Conservation (phyloP, 2,888 invertebrate genomes). For the Drosophila pullipes region DNA sequence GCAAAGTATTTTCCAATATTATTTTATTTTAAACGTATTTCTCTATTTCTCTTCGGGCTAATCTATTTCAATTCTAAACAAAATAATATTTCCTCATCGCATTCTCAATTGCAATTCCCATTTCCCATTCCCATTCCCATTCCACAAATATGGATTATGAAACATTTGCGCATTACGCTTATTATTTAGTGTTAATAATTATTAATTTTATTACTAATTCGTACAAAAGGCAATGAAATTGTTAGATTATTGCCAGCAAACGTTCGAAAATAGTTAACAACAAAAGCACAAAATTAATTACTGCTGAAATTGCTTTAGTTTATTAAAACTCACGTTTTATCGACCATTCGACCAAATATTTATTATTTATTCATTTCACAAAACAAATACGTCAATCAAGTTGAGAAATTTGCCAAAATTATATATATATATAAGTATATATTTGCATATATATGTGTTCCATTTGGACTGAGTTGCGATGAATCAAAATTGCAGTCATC, state of each 20-base stretch:
- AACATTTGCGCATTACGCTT: conserved; percentile 46
- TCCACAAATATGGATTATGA: conserved; percentile 27
- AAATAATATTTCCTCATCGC: conserved; percentile 14
- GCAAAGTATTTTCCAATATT: conserved; percentile 77
- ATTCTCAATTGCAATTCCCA: conserved; percentile 40
- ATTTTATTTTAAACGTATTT: conserved; percentile 47
- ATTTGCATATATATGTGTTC: background rate
- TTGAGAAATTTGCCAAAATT: background rate
- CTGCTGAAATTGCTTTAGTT: background rate
- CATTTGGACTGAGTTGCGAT: background rate
- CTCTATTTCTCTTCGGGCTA: conserved; percentile 8
- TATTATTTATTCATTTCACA: conserved; percentile 1
- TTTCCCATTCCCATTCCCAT: conserved; percentile 15
- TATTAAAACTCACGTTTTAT: conserved; percentile 10
- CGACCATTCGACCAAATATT: conserved; percentile 5
- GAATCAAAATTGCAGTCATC: conserved; percentile 6
- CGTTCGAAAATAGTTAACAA: conserved; percentile 50
- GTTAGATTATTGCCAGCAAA: conserved; percentile 36
- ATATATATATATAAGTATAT: background rate
- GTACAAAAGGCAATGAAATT: conserved; percentile 35
- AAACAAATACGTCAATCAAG: background rate
- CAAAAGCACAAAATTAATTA: conserved; percentile 25
- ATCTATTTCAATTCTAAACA: conserved; percentile 2
- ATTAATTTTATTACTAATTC: conserved; percentile 37
- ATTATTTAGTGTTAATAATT: conserved; percentile 45